A percentile compares a stretch with the other conserved stretches of the same genome.
These are phyloP conservation scores for Carduelis carduelis DNA, from an alignment of 2,797 vertebrate genomes.

Conservation along the genomic window DNA sequence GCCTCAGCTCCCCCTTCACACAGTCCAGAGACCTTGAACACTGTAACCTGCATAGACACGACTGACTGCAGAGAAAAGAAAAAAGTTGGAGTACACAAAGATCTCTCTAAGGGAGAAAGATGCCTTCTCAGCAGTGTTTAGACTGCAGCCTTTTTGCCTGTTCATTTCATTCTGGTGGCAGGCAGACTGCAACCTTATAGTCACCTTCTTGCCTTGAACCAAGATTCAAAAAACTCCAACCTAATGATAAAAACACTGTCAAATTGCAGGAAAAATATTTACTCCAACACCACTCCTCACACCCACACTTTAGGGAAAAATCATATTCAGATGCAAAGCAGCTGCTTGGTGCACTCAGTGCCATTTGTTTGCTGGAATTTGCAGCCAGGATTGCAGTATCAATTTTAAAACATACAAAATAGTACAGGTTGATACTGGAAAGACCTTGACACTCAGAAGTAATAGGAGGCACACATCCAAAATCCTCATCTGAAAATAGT, in stretches of 20 bases:
- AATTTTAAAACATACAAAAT: background rate
- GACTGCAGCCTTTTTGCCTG: background rate
- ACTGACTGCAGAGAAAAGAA: background rate
- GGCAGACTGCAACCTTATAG: background rate
- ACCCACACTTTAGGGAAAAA: background rate
- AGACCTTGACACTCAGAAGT: background rate
- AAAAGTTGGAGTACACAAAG: background rate
- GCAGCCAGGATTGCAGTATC: background rate
- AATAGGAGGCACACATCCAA: background rate
- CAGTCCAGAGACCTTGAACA: background rate
- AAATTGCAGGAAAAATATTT: background rate
- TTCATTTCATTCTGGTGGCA: background rate
- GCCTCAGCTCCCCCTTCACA: background rate
- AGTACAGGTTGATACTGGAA: background rate
- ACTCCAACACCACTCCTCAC: background rate
- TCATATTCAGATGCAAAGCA: background rate
- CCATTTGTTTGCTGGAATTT: background rate
- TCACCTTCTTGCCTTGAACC: background rate
- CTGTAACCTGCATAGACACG: fast-evolving
- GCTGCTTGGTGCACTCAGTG: background rate
- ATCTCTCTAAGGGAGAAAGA: background rate
- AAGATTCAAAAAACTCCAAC: fast-evolving
- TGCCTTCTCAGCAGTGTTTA: background rate
- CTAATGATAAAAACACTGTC: background rate
- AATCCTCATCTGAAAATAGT: background rate